These are phyloP conservation scores for Ctenosaura bakeri DNA, from an alignment of 2,797 vertebrate genomes.

Conservation along the genomic window DNA sequence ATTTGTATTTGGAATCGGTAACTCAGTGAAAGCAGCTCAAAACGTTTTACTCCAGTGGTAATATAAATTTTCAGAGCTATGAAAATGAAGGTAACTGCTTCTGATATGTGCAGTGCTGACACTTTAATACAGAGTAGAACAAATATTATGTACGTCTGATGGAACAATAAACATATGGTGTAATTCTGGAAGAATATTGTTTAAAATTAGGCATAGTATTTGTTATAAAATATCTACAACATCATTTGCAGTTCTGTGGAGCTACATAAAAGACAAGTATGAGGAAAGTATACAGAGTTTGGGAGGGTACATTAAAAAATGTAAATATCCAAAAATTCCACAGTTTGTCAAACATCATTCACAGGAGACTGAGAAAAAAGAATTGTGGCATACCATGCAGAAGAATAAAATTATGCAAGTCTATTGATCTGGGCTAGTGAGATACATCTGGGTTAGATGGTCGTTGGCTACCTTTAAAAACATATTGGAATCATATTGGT, in stretches of 20 bases:
- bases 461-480: neutral
- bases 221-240: neutral
- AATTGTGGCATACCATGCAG: neutral
- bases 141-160: neutral
- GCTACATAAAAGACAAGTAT: neutral
- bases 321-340: neutral
- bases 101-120: neutral
- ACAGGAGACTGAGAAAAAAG: neutral
- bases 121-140: neutral
- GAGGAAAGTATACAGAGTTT: neutral
- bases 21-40: neutral
- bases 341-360: neutral
- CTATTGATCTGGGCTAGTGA: neutral
- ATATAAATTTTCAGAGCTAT: neutral
- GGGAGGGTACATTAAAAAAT: neutral
- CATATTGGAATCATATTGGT: conserved; percentile 15
- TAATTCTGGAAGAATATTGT: neutral
- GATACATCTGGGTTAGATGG: neutral
- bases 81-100: neutral
- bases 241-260: neutral
- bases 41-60: neutral
- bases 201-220: neutral
- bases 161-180: neutral
- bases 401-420: conserved; percentile 4
- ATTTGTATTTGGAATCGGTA: neutral